Evolutionary conservation across 2,888 invertebrate species (phyloP).

Genomic region (Synanthedon vespiformis): DNA sequence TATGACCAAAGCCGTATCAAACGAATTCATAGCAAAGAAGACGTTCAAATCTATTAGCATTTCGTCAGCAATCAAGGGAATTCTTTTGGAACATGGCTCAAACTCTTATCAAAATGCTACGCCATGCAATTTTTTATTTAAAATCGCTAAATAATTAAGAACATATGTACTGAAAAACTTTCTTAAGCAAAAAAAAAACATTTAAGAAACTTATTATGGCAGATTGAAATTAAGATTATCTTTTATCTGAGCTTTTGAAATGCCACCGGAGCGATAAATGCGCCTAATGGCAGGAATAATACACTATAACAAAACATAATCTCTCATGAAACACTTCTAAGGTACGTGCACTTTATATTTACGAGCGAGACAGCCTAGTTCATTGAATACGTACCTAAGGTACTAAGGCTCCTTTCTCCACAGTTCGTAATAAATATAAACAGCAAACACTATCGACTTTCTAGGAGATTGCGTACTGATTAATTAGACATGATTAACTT

Average conservation of each 20-base stretch:
- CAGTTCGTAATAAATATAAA: constrained; percentile 23
- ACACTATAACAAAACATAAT: constrained; percentile 3
- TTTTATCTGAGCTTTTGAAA: neutral
- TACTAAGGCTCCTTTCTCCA: constrained; percentile 54
- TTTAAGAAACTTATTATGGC: constrained; percentile 5
- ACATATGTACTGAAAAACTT: constrained; percentile 11
- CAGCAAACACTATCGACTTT: constrained; percentile 47
- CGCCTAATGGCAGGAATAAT: neutral
- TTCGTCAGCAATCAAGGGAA: too few relatives aligned
- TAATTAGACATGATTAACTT: constrained; percentile 59
- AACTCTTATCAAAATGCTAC: too few relatives aligned
- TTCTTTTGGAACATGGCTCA: too few relatives aligned
- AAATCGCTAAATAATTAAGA: too few relatives aligned
- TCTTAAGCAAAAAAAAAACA: constrained; percentile 14
- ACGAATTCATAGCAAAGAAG: too few relatives aligned
- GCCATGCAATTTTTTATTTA: too few relatives aligned
- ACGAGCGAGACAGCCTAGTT: constrained; percentile 32
- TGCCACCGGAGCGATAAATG: neutral
- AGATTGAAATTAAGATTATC: constrained; percentile 2
- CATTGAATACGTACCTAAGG: constrained; percentile 26
- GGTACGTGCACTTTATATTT: constrained; percentile 24
- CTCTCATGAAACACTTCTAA: constrained; percentile 20
- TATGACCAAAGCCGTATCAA: too few relatives aligned
- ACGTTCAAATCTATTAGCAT: too few relatives aligned
- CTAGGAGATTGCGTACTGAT: constrained; percentile 61